These are phyloP conservation scores for Piprites chloris DNA, from an alignment of 2,113 vertebrate genomes.

Conservation along the genomic window DNA sequence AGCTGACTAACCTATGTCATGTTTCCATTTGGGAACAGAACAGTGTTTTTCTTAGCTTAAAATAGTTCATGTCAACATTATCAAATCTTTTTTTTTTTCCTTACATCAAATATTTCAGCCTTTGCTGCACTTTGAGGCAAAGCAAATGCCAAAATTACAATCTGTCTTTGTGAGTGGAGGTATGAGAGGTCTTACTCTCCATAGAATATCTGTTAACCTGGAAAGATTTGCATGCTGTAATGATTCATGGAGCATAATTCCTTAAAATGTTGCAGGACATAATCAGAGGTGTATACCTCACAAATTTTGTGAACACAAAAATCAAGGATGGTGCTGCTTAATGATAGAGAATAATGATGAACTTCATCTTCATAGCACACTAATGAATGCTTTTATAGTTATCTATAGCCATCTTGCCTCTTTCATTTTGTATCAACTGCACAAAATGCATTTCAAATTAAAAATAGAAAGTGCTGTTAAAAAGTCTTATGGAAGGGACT, in stretches of 20 bases:
- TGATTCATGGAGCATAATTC: background rate
- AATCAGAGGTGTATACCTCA: background rate
- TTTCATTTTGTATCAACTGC: background rate
- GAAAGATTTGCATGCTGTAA: background rate
- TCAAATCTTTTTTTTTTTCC: rapidly evolving
- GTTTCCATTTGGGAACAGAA: background rate
- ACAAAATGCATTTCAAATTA: conserved; percentile 3
- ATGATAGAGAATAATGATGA: background rate
- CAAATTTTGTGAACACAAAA: background rate
- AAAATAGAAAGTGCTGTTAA: background rate
- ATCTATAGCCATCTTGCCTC: background rate
- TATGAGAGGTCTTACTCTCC: background rate
- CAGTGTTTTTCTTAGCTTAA: background rate
- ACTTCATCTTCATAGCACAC: background rate
- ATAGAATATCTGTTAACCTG: background rate
- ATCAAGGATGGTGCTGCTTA: background rate
- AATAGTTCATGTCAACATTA: background rate
- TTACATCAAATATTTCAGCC: background rate
- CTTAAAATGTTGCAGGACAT: background rate
- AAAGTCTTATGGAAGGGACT: conserved; percentile 6
- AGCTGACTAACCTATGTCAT: background rate
- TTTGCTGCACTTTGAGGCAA: background rate
- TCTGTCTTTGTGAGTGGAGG: background rate
- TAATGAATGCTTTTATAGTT: background rate
- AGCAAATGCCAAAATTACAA: background rate